Conservation (phyloP, 2,797 vertebrate genomes). For the Eupleurogrammus muticus region DNA sequence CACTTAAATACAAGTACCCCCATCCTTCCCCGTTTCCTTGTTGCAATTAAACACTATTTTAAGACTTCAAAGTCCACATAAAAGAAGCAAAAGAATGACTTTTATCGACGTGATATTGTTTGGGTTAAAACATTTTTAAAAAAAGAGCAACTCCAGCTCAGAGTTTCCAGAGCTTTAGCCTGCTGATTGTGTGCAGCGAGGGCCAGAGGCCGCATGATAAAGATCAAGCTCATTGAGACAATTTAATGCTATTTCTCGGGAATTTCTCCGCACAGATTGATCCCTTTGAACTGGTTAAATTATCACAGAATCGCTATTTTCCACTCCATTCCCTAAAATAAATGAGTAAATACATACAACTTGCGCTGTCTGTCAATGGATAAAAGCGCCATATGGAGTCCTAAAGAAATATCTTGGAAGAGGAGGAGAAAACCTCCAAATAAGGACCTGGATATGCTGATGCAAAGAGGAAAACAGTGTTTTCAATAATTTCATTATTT, state of each 20-base stretch:
- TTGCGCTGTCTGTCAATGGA: slow-evolving; percentile 40
- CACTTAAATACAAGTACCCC: slow-evolving; percentile 58
- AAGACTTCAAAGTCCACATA: slow-evolving; percentile 64
- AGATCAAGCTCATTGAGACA: slow-evolving; percentile 67
- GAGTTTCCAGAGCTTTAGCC: slow-evolving; percentile 46
- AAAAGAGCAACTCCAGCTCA: not conserved
- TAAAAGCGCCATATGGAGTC: slow-evolving; percentile 56
- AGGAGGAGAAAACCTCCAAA: slow-evolving; percentile 40
- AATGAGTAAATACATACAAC: slow-evolving; percentile 69
- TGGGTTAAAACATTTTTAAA: slow-evolving; percentile 56
- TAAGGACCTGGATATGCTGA: slow-evolving; percentile 33
- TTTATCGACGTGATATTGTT: slow-evolving; percentile 63
- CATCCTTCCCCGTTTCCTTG: slow-evolving; percentile 34
- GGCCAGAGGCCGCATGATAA: slow-evolving; percentile 56
- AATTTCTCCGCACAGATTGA: slow-evolving; percentile 66
- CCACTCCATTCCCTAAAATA: slow-evolving; percentile 69
- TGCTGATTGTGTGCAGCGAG: slow-evolving; percentile 64
- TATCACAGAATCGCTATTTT: slow-evolving; percentile 73
- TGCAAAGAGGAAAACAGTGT: slow-evolving; percentile 27
- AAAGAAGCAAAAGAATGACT: slow-evolving; percentile 45
- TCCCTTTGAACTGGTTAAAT: slow-evolving; percentile 77
- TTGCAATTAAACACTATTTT: slow-evolving; percentile 67
- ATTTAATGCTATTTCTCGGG: slow-evolving; percentile 74
- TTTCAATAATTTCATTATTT: slow-evolving; percentile 49
- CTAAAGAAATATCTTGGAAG: slow-evolving; percentile 42